These are phyloP conservation scores for Anthophora plumipes DNA, from an alignment of 2,888 invertebrate genomes.

Conservation along the genomic window DNA sequence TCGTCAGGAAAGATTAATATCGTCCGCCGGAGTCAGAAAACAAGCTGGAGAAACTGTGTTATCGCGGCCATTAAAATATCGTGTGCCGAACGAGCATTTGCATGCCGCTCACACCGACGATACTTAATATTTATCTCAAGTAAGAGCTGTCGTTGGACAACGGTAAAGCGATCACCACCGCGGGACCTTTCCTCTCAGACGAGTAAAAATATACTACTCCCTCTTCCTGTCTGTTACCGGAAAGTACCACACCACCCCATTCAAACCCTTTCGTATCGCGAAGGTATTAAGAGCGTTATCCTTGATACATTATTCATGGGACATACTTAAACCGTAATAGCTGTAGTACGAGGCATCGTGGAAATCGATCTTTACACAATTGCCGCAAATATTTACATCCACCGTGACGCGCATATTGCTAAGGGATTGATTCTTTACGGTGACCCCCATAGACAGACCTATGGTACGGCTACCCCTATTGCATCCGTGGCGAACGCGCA, in stretches of 20 bases:
- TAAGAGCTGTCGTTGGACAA: not conserved
- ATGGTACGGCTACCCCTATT: slow-evolving; percentile 28
- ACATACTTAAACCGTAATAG: slow-evolving; percentile 64
- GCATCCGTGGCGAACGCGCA: slow-evolving; percentile 51
- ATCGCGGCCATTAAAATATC: slow-evolving; percentile 40
- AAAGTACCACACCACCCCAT: too few species aligned
- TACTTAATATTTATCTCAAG: slow-evolving; percentile 43
- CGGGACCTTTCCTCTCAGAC: not conserved
- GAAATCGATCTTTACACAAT: slow-evolving; percentile 76
- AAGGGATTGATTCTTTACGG: slow-evolving; percentile 80
- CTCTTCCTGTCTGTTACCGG: slow-evolving; percentile 11
- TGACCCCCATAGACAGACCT: slow-evolving; percentile 37
- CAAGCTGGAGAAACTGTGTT: slow-evolving; percentile 26
- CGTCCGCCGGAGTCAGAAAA: not conserved
- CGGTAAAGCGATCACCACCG: slow-evolving; percentile 35
- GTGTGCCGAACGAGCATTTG: slow-evolving; percentile 38
- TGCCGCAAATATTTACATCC: slow-evolving; percentile 81
- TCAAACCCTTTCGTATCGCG: slow-evolving; percentile 27
- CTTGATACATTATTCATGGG: slow-evolving; percentile 76
- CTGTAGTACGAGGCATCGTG: slow-evolving; percentile 49
- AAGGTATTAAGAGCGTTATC: slow-evolving; percentile 68
- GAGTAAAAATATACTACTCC: slow-evolving; percentile 23
- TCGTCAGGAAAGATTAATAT: slow-evolving; percentile 41
- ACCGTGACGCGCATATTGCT: slow-evolving; percentile 70
- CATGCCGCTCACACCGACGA: slow-evolving; percentile 8